Conservation (phyloP, 2,113 vertebrate species). For the Thomomys bottae region DNA sequence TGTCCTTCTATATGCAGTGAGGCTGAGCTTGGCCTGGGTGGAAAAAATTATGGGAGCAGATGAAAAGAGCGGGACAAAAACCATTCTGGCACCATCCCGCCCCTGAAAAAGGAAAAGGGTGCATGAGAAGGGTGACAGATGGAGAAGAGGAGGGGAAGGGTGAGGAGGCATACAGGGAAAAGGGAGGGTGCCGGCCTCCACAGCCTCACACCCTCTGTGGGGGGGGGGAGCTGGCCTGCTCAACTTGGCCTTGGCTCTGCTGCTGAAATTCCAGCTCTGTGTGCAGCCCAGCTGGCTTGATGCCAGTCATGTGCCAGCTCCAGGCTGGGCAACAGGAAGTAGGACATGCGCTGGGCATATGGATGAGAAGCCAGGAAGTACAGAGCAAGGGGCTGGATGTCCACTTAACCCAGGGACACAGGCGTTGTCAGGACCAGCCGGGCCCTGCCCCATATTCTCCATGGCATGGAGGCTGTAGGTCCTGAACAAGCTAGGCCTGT, state of each 20-base stretch:
- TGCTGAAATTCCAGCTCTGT: constrained; percentile 80
- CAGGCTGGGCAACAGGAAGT: constrained; percentile 74
- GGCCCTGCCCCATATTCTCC: not conserved
- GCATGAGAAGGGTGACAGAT: constrained; percentile 68
- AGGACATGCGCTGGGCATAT: constrained; percentile 75
- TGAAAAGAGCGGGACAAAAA: constrained; percentile 44
- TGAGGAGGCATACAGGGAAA: not conserved
- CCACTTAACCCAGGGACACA: constrained; percentile 37
- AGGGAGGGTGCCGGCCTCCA: not conserved
- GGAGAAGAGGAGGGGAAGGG: constrained; percentile 41
- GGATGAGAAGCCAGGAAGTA: constrained; percentile 69
- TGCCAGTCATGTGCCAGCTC: constrained; percentile 80
- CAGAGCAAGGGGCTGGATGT: constrained; percentile 62
- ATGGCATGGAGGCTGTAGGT: not conserved
- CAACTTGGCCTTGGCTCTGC: constrained; percentile 72
- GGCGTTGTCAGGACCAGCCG: not conserved
- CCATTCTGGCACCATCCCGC: constrained; percentile 22
- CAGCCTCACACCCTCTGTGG: constrained; percentile 59
- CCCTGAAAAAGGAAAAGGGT: constrained; percentile 48
- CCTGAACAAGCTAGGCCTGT: not conserved
- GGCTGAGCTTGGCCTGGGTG: not conserved
- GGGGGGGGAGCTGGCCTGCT: constrained; percentile 66
- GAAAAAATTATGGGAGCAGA: constrained; percentile 19
- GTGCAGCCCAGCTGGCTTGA: constrained; percentile 60
- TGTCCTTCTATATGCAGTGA: not conserved